Base-by-base conservation (phyloP, 2,797 vertebrate genomes). In the Triplophysa yarkandensis region DNA sequence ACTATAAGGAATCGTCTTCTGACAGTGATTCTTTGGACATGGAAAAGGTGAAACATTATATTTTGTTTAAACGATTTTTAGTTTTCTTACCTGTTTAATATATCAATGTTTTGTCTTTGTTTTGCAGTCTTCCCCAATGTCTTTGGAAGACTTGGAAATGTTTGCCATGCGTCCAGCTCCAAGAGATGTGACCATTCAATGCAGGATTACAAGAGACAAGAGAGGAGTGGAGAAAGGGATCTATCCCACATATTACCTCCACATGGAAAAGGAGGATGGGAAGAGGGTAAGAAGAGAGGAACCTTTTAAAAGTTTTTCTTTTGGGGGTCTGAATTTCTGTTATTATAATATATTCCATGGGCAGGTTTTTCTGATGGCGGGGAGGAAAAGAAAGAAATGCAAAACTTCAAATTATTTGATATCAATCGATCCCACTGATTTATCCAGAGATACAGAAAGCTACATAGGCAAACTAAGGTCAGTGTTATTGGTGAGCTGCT, bases 391-490 rank as follows among this genome's bases (percentile, higher is more conserved):
- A 63, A 96, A 95, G 81, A 94, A 91, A 80, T 93, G 94, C 82
- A 96, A 92, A 88, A 95, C 95, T 1, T 95, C 95, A 13, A 96
- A 96, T 82, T 96, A 97, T 75, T 93, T 97, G 44, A 94, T 97
- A 76, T 96, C 95, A 13, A 87, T 90, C 10, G 93, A 96, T 73
- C 92, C 94, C 0, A 94, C 89, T 5, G 91, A 96, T 77, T 87
- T 96, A 54, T 94, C 95, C 78, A 90, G 93, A 75, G 89, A 92
- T 23, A 93, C 94, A 28, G 87, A 83, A 77, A 92, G 89, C 77
- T 95, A 93, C 85, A 93, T 96, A 7, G 95, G 95, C 77, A 97
- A 96, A 90, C 86, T 97, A 70, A 92, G 94, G 95, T 95, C 73
- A 36, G 77, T 10, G 10, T 23, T 58, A 30, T 57, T 4, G n/a